A percentile compares a stretch with the other conserved stretches of the same genome.
Conservation (phyloP, 2,797 vertebrate species). For the Gymnopithys bicolor region DNA sequence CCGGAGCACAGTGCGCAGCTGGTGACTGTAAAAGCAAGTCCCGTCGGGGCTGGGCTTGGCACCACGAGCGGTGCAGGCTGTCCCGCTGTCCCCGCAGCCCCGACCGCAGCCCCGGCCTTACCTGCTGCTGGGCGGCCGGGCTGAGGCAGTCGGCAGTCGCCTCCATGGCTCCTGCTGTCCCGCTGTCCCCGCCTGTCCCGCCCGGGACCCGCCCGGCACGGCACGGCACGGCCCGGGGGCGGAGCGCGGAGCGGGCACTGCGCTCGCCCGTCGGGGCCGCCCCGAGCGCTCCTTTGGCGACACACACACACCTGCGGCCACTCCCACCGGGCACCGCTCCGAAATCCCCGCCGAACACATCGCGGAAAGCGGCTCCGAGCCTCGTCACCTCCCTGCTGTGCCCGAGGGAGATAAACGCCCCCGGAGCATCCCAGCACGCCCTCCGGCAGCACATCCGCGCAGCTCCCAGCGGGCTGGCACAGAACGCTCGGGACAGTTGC, state of each 20-base stretch:
- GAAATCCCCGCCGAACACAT: rapidly evolving
- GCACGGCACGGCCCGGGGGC: neutral
- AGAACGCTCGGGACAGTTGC: neutral
- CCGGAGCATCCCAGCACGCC: neutral
- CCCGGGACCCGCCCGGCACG: neutral
- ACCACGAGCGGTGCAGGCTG: too few relatives aligned
- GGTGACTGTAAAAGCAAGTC: neutral
- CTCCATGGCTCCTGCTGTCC: neutral
- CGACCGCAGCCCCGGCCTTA: neutral
- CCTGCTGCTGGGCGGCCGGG: neutral
- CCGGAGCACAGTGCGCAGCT: rapidly evolving
- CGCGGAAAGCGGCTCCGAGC: rapidly evolving
- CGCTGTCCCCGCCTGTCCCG: neutral
- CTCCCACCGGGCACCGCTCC: neutral
- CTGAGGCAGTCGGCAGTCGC: neutral
- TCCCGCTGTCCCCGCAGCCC: too few relatives aligned
- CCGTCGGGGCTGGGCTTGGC: too few relatives aligned
- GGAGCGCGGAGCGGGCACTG: neutral
- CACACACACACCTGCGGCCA: neutral
- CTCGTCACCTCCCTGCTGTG: neutral
- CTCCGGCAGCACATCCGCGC: neutral
- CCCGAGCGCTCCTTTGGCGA: rapidly evolving
- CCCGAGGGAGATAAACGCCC: neutral
- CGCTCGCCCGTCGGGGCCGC: neutral
- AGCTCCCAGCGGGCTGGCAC: neutral